These are phyloP conservation scores for Stigmatopora nigra DNA, from an alignment of 2,113 vertebrate species.

Conservation along the genomic window DNA sequence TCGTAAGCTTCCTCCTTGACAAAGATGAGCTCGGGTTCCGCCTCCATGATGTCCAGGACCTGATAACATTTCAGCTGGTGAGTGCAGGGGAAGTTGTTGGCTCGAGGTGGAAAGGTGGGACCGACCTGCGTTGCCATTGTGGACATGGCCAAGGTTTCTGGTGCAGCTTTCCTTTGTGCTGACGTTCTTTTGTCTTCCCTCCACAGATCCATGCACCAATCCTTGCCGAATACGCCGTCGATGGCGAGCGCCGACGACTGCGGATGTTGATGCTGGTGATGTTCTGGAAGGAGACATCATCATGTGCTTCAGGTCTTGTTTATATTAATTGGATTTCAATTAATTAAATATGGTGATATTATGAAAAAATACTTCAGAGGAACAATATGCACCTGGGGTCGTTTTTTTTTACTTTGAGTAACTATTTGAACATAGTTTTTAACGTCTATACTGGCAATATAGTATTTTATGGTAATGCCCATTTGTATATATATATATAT, in stretches of 20 bases:
- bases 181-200: constrained; percentile 53
- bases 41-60: constrained; percentile 57
- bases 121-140: constrained; percentile 44
- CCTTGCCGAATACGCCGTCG: constrained; percentile 69
- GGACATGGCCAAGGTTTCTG: constrained; percentile 37
- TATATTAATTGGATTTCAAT: too few relatives aligned
- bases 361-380: too few relatives aligned
- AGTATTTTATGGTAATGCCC: too few relatives aligned
- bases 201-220: constrained; percentile 74
- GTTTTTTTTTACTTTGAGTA: too few relatives aligned
- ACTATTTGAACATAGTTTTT: too few relatives aligned
- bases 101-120: neutral
- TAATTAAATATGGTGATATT: too few relatives aligned
- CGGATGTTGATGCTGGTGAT: constrained; percentile 29
- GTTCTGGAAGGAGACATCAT: constrained; percentile 8
- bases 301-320: too few relatives aligned
- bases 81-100: neutral
- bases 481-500: too few relatives aligned
- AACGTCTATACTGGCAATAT: too few relatives aligned
- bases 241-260: constrained; percentile 52
- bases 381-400: too few relatives aligned
- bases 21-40: constrained; percentile 64
- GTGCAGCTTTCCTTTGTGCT: constrained; percentile 30
- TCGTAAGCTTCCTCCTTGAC: constrained; percentile 70
- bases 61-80: constrained; percentile 16